Percentiles rank a stretch among this genome's conserved stretches.
Conservation (phyloP, 1,140 invertebrate genomes). For the Paraescarpia echinospica region DNA sequence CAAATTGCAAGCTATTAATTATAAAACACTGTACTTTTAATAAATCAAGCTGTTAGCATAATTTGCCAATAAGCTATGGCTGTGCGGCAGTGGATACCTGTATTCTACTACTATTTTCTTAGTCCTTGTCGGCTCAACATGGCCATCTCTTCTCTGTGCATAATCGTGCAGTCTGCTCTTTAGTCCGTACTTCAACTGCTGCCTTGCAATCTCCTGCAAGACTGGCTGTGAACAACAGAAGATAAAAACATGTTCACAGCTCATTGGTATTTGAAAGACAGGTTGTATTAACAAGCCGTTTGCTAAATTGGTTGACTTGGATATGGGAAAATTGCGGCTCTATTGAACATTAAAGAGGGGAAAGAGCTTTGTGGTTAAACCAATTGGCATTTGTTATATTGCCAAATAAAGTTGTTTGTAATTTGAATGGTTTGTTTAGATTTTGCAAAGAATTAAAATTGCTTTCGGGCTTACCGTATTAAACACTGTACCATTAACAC, state of each 20-base stretch:
- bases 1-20: background rate
- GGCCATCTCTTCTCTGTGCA: background rate
- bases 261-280: no score
- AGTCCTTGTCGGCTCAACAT: constrained; percentile 2
- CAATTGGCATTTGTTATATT: no score
- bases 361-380: no score
- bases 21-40: background rate
- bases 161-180: background rate
- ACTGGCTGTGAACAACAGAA: background rate
- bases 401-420: no score
- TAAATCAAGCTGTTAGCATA: background rate
- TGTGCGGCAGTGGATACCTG: constrained; percentile 5
- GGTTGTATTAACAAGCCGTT: no score
- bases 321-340: no score
- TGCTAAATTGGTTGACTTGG: no score
- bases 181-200: background rate
- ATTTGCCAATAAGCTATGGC: background rate
- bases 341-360: no score
- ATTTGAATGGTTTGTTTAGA: no score
- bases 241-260: background rate
- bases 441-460: no score
- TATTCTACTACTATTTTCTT: constrained; percentile 21
- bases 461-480: no score
- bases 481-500: no score
- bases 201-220: background rate